Evolutionary conservation across 2,888 invertebrate genomes (phyloP).

Genomic region (Xanthorhoe designata): DNA sequence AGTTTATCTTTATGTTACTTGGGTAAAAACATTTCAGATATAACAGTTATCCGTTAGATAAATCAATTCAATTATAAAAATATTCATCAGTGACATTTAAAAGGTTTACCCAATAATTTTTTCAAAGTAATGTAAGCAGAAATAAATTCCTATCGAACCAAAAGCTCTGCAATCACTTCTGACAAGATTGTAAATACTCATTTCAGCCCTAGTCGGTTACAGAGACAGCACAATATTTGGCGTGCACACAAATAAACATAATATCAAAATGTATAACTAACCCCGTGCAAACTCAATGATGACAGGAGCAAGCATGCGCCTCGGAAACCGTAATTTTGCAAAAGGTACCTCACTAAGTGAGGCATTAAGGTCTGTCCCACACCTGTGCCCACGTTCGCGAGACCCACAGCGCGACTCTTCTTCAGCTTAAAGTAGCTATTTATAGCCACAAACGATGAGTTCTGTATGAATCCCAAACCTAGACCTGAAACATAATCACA

Average conservation of each 20-base stretch:
- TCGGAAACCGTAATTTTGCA: slow-evolving; percentile 87
- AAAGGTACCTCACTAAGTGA: slow-evolving; percentile 87
- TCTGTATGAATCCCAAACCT: slow-evolving; percentile 89
- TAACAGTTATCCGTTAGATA: no score
- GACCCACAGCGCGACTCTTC: slow-evolving; percentile 90
- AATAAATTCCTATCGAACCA: background rate
- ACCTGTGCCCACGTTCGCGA: slow-evolving; percentile 91
- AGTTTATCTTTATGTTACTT: no score
- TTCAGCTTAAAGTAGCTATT: slow-evolving; percentile 89
- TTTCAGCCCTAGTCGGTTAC: background rate
- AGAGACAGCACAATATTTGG: background rate
- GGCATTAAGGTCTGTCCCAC: slow-evolving; percentile 91
- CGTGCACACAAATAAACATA: slow-evolving; percentile 15
- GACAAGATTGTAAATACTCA: background rate
- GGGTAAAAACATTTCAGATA: no score
- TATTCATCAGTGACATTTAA: no score
- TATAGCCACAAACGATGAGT: slow-evolving; percentile 89
- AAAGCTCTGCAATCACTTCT: background rate
- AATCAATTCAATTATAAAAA: background rate
- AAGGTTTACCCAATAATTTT: no score
- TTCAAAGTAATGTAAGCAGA: background rate
- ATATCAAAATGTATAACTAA: slow-evolving; percentile 66
- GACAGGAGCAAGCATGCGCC: slow-evolving; percentile 88
- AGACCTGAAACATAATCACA: slow-evolving; percentile 75
- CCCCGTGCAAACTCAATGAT: slow-evolving; percentile 87